Evolutionary conservation across 2,113 vertebrate species (phyloP), one percentile per base, ranked within the genome.

Genomic region (Salminus brasiliensis): DNA sequence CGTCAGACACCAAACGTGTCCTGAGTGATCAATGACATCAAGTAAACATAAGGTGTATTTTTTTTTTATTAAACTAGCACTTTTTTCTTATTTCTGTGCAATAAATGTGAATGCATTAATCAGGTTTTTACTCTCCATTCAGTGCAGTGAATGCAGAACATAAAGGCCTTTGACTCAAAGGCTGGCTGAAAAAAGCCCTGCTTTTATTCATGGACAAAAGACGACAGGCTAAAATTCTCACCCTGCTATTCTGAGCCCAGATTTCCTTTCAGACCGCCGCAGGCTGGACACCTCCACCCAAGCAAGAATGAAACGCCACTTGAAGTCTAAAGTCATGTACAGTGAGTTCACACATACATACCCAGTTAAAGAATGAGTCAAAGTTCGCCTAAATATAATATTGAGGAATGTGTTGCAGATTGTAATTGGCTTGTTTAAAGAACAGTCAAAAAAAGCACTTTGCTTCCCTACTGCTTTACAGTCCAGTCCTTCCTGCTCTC

Each of bases 221-320:
- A 47, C 59, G 67, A 21, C 12, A 13, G 63, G 77, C 25, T 82
- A 72, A 70, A 82, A 72, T 68, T 85, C 68, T 69, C 72, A 12
- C 69, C 47, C 68, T 55, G 52, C 72, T 73, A 71, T 76, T 78
- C 76, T 66, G 49, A 62, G 74, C 34, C 66, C 27, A 53, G 72
- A 79, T 82, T 79, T 85, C 66, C 60, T 82, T 85, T 82, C 76
- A 79, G 30, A 73, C 59, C 18, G 49, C 80, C 80, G 23, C 16
- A 47, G 83, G 83, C 72, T 32, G 59, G 60, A 69, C 79, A 72
- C 30, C 80, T 72, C 72, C 74, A 82, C 76, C 71, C 78, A 62
- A 25, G 27, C 71, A 52, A 15, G n/a, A 11, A 32, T 45, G 23
- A 63, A 72, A 72, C 76, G 15, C 29, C 52, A 47, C 66, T 52